phyloP scores from a whole-genome alignment of 2,113 vertebrate genomes.

The Nycticebus coucang region DNA sequence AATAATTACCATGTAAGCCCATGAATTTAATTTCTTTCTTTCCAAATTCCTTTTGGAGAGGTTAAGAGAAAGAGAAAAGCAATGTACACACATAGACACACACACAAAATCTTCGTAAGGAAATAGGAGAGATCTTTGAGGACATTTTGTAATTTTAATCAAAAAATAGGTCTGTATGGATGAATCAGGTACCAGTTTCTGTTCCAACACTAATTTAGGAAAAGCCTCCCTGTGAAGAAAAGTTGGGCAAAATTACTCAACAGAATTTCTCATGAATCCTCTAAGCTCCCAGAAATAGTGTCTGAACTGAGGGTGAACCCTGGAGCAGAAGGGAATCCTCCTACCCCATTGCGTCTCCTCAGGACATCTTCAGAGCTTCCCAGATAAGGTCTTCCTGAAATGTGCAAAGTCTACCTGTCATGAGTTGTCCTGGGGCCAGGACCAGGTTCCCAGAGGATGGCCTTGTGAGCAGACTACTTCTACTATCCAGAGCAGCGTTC shows the following conservation, averaged over 20 bases:
- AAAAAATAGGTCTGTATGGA: background rate
- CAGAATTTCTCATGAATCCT: background rate
- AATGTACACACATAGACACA: too few relatives aligned
- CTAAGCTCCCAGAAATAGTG: background rate
- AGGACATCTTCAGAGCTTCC: background rate
- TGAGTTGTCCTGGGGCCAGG: background rate
- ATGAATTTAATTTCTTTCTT: background rate
- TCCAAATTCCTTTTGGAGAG: background rate
- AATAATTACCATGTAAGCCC: background rate
- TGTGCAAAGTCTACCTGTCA: background rate
- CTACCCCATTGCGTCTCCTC: background rate
- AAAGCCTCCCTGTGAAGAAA: background rate
- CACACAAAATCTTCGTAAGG: background rate
- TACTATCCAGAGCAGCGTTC: background rate
- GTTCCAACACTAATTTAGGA: background rate
- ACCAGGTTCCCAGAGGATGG: background rate
- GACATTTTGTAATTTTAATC: background rate
- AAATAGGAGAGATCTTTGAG: background rate
- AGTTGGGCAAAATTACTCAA: background rate
- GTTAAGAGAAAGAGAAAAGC: slow-evolving; percentile 38
- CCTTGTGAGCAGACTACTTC: background rate
- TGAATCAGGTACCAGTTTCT: background rate
- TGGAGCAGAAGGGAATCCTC: background rate
- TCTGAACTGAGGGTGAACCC: background rate
- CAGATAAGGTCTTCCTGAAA: background rate